These are phyloP conservation scores for Ophion costatus DNA, from an alignment of 2,888 invertebrate species.

Conservation along the genomic window DNA sequence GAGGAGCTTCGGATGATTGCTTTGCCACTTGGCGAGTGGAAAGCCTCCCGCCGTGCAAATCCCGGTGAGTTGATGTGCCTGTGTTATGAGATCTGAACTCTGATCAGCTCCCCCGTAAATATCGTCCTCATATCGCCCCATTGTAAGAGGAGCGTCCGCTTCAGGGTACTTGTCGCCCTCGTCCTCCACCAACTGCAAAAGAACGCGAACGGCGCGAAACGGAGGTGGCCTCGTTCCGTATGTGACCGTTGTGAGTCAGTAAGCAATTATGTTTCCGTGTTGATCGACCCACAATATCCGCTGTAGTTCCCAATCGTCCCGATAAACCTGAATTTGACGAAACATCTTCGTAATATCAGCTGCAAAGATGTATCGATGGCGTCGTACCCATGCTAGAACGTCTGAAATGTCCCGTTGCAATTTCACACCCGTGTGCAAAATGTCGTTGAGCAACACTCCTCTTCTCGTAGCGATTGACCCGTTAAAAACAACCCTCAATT, in stretches of 20 bases:
- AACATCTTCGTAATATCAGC: background rate
- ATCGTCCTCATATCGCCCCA: no score
- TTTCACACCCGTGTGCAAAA: no score
- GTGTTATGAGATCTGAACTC: background rate
- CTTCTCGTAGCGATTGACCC: no score
- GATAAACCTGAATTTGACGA: background rate
- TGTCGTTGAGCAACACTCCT: no score
- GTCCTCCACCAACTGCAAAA: background rate
- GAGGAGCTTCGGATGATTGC: no score
- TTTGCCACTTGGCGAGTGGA: no score
- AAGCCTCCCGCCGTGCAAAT: background rate
- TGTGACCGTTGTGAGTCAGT: background rate
- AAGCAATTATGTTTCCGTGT: background rate
- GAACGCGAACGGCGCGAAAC: background rate
- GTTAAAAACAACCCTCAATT: no score
- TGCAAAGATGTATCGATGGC: background rate
- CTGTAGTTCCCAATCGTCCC: background rate
- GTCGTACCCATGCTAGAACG: background rate
- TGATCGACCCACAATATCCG: slow-evolving; percentile 1
- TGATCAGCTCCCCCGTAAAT: background rate
- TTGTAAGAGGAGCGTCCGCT: no score
- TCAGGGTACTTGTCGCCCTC: no score
- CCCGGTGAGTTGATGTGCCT: background rate
- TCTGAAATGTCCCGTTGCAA: no score
- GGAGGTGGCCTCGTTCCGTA: background rate